phyloP scores from a whole-genome alignment of 2,888 invertebrate species.

The Saturnia pavonia region DNA sequence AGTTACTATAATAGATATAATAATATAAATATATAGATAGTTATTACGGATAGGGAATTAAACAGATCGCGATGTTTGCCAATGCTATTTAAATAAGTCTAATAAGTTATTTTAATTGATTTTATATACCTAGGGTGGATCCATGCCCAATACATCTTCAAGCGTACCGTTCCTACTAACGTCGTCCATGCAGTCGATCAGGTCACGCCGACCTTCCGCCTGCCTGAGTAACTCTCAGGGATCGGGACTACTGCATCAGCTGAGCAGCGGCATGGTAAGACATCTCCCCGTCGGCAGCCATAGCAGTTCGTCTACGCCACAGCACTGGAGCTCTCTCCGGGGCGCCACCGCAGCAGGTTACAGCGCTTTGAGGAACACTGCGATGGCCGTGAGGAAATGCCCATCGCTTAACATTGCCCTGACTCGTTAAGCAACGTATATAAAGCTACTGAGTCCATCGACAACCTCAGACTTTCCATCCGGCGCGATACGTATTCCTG shows the following conservation, averaged over 20 bases:
- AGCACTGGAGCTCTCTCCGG: slow-evolving; percentile 78
- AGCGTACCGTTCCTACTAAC: slow-evolving; percentile 93
- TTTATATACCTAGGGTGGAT: slow-evolving; percentile 85
- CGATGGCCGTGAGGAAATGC: slow-evolving; percentile 86
- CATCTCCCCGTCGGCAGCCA: slow-evolving; percentile 86
- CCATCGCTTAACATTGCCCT: slow-evolving; percentile 89
- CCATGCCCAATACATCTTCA: slow-evolving; percentile 94
- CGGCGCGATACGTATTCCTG: neutral
- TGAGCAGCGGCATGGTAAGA: slow-evolving; percentile 97
- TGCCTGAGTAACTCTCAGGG: slow-evolving; percentile 87
- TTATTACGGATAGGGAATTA: too few relatives aligned
- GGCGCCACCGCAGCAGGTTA: slow-evolving; percentile 78
- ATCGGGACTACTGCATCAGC: slow-evolving; percentile 91
- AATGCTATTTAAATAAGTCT: slow-evolving; percentile 2
- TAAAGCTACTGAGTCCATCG: neutral
- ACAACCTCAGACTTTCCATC: neutral
- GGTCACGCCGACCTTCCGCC: slow-evolving; percentile 86
- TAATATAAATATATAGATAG: too few relatives aligned
- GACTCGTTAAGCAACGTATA: slow-evolving; percentile 69
- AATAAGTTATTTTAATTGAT: slow-evolving; percentile 2
- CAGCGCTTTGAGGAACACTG: slow-evolving; percentile 77
- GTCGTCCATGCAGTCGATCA: slow-evolving; percentile 81
- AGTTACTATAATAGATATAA: too few relatives aligned
- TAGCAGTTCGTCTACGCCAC: slow-evolving; percentile 75
- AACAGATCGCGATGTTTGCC: too few relatives aligned